These are phyloP conservation scores for Phocoena sinus DNA, from an alignment of 2,113 vertebrate genomes.

Conservation along the genomic window DNA sequence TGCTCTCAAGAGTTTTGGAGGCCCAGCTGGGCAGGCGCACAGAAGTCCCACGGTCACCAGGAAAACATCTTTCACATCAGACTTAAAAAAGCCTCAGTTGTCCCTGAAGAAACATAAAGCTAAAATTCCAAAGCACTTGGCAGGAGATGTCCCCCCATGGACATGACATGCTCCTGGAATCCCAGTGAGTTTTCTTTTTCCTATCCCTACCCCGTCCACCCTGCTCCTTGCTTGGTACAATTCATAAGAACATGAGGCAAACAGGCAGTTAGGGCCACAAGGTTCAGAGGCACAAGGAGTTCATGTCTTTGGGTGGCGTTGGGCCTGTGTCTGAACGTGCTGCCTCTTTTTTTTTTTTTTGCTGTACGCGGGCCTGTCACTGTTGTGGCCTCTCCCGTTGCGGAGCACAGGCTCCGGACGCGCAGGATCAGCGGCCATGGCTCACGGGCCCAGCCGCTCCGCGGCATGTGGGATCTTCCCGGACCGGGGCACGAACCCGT, in stretches of 20 bases:
- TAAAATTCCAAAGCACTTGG: slow-evolving; percentile 40
- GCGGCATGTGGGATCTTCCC: too few species aligned
- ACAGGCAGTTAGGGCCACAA: background rate
- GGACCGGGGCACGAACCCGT: too few species aligned
- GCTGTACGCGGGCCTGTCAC: fast-evolving
- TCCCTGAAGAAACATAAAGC: slow-evolving; percentile 30
- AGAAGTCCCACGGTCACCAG: background rate
- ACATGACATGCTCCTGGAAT: background rate
- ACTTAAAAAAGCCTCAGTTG: slow-evolving; percentile 37
- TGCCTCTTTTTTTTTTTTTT: background rate
- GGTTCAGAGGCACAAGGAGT: background rate
- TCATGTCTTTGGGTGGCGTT: background rate
- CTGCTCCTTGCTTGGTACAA: background rate
- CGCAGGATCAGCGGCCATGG: too few species aligned
- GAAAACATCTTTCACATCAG: slow-evolving; percentile 41
- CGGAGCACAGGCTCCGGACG: too few species aligned
- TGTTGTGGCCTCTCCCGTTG: too few species aligned
- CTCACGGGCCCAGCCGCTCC: too few species aligned
- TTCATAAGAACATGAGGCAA: background rate
- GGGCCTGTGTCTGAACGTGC: background rate
- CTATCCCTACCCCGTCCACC: background rate
- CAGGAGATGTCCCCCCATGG: background rate
- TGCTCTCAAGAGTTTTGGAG: background rate
- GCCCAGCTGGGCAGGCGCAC: background rate
- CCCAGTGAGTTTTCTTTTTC: background rate